Conservation (phyloP, 2,113 vertebrate genomes). For the Nesogale talazaci region DNA sequence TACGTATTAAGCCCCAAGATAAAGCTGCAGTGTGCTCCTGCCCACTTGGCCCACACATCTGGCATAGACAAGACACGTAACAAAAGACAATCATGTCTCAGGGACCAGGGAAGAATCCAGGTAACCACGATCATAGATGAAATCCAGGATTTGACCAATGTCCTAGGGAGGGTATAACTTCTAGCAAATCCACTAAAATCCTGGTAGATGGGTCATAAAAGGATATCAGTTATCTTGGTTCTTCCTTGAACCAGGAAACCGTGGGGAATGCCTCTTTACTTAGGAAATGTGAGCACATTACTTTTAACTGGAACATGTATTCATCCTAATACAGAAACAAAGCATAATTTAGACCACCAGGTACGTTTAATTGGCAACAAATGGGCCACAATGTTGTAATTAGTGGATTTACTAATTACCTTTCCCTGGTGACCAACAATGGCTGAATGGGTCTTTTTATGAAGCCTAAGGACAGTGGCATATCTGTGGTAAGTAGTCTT, state of each 20-base stretch:
- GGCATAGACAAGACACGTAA: slow-evolving; percentile 42
- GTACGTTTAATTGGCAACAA: slow-evolving; percentile 51
- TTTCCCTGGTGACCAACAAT: slow-evolving; percentile 63
- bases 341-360: slow-evolving; percentile 23
- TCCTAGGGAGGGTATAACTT: slow-evolving; percentile 52
- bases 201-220: not conserved
- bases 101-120: slow-evolving; percentile 36
- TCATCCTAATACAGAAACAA: slow-evolving; percentile 48
- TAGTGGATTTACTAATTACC: slow-evolving; percentile 65
- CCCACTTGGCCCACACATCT: slow-evolving; percentile 70
- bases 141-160: slow-evolving; percentile 73
- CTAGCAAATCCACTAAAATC: slow-evolving; percentile 44
- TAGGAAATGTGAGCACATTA: not conserved
- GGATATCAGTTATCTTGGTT: slow-evolving; percentile 5
- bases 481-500: not conserved
- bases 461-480: slow-evolving; percentile 36
- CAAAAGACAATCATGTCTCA: slow-evolving; percentile 33
- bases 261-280: not conserved
- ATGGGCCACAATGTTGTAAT: slow-evolving; percentile 58
- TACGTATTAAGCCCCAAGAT: not conserved
- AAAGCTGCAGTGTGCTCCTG: not conserved
- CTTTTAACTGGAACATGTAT: slow-evolving; percentile 42
- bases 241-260: not conserved
- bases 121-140: slow-evolving; percentile 61
- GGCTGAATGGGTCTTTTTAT: slow-evolving; percentile 70